Base-by-base conservation (phyloP, 2,797 vertebrate species). In the Enteromius viviparus region DNA sequence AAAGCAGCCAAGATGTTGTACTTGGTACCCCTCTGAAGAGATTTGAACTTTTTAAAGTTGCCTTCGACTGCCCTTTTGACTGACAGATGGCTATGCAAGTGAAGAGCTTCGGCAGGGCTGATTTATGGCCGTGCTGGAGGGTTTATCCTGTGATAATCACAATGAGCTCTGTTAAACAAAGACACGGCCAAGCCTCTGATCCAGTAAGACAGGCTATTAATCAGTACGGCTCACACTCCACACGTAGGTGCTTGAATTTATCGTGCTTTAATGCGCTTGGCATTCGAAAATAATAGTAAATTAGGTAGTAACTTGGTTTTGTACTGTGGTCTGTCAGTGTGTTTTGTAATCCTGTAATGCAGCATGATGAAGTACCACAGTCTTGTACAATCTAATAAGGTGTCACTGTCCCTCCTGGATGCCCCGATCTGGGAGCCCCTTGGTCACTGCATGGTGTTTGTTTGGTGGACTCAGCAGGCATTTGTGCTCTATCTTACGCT, bases 121-220 rank as follows among this genome's bases (percentile, higher is more conserved):
- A 88, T 88, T 84, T 86, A 87, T 78, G 45, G 77, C 83, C 9
- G 11, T 21, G 66, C 66, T 60, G 37, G 49, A 81, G 74, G 77
- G 70, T 85, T 86, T 87, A 77, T 86, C 78, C 70, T 65, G 64
- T 82, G 86, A 79, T 85, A 76, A 85, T 89, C 62, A 83, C 84
- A 86, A 78, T 79, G 37, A 75, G 82, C 75, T 86, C 77, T 81
- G 78, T 79, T 85, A 78, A 83, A 80, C 76, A 84, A 79, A 77
- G 80, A 76, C 83, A 76, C 19, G 34, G 82, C 70, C 71, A 82
- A 78, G 69, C 76, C 81, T 74, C 84, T 58, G 74, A 83, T 72
- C 81, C 32, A 34, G 62, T 55, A 64, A 65, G 80, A 87, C 83
- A 74, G 76, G 55, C 79, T 82, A 85, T 89, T 85, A 83, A 78